Percentiles rank a stretch among this genome's conserved stretches.
phyloP scores from a whole-genome alignment of 2,888 invertebrate genomes.

The Ophion slaviceki region DNA sequence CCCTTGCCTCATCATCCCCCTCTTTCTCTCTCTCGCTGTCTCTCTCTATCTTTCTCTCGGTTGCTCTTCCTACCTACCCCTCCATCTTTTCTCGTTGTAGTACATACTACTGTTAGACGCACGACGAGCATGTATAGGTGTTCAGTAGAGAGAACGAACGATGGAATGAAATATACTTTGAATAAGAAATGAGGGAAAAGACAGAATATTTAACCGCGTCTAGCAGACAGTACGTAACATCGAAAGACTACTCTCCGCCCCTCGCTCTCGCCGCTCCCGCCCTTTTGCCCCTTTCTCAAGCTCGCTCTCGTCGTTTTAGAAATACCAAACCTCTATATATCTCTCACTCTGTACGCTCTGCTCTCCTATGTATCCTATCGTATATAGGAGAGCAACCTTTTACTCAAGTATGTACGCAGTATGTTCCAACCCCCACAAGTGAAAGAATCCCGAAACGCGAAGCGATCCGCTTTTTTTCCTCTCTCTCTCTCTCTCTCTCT shows the following conservation, averaged over 20 bases:
- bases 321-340: constrained; percentile 21
- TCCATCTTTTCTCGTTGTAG: constrained; percentile 38
- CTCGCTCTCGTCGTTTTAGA: constrained; percentile 46
- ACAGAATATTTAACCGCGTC: constrained; percentile 78
- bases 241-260: constrained; percentile 51
- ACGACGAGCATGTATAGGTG: constrained; percentile 74
- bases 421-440: constrained; percentile 48
- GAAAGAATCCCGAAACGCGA: constrained; percentile 52
- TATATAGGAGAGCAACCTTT: constrained; percentile 38
- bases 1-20: constrained; percentile 58
- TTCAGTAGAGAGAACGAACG: constrained; percentile 73
- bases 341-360: background rate
- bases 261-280: background rate
- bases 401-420: constrained; percentile 56
- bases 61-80: constrained; percentile 47
- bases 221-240: constrained; percentile 59
- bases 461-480: constrained; percentile 28
- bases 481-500: constrained; percentile 17
- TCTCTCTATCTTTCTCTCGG: constrained; percentile 15
- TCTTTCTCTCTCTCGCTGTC: constrained; percentile 29
- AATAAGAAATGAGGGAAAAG: constrained; percentile 79
- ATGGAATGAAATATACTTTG: constrained; percentile 81
- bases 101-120: constrained; percentile 54
- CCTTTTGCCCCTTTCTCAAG: constrained; percentile 11
- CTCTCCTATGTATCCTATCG: constrained; percentile 26